Conservation (phyloP, 2,888 invertebrate species). For the Gastracanthus pulcherrimus region DNA sequence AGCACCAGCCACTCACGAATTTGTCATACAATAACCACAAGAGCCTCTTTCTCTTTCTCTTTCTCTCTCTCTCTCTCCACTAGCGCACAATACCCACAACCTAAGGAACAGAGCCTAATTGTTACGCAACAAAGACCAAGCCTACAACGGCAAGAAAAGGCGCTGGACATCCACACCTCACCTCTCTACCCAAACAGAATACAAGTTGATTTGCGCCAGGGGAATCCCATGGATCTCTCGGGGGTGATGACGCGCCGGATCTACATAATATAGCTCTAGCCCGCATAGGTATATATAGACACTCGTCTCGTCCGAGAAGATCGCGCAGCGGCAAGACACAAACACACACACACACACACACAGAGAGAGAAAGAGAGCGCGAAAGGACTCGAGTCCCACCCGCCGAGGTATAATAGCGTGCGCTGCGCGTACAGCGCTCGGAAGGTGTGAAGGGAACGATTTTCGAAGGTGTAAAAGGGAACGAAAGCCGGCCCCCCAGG, state of each 20-base stretch:
- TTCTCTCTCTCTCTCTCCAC: not conserved
- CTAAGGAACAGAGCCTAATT: conserved; percentile 9
- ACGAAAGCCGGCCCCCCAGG: conserved; percentile 66
- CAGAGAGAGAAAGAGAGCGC: no score
- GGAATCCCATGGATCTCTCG: no score
- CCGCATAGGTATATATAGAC: not conserved
- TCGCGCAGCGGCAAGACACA: not conserved
- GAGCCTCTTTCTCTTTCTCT: not conserved
- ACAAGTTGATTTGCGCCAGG: conserved; percentile 41
- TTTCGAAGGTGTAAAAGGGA: conserved; percentile 69
- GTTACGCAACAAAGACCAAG: conserved; percentile 8
- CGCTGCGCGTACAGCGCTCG: no score
- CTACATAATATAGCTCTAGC: conserved; percentile 18
- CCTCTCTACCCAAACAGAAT: not conserved
- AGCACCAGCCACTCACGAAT: not conserved
- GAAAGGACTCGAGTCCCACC: conserved; percentile 55
- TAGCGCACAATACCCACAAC: not conserved
- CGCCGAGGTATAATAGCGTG: no score
- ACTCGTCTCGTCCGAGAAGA: not conserved
- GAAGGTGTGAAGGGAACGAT: conserved; percentile 70
- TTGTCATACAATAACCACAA: conserved; percentile 12
- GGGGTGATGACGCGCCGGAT: conserved; percentile 39
- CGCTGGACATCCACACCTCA: not conserved
- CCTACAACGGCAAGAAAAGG: not conserved
- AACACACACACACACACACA: not conserved